phyloP scores from a whole-genome alignment of 2,113 vertebrate genomes.

The rat (Rattus norvegicus) region GRCr8 NC_086032.1:103380001-103380500 shows the following conservation, averaged over 20 bases:
- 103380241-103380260: background rate
- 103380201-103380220: background rate
- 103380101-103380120: background rate
- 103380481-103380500: background rate
- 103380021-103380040: background rate
- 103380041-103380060: background rate
- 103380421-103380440: background rate
- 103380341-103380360: background rate
- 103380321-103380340: background rate
- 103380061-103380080: background rate
- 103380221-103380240: background rate
- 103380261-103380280: background rate
- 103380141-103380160: no score
- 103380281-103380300: background rate
- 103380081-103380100: background rate
- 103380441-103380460: conserved; percentile 5
- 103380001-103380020: background rate
- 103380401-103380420: background rate
- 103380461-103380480: conserved; percentile 12
- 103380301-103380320: background rate
- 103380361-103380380: background rate
- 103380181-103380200: background rate
- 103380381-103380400: background rate
- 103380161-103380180: background rate
- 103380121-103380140: background rate